phyloP scores from a whole-genome alignment of 2,888 invertebrate species.

The Bhutanitis thaidina region DNA sequence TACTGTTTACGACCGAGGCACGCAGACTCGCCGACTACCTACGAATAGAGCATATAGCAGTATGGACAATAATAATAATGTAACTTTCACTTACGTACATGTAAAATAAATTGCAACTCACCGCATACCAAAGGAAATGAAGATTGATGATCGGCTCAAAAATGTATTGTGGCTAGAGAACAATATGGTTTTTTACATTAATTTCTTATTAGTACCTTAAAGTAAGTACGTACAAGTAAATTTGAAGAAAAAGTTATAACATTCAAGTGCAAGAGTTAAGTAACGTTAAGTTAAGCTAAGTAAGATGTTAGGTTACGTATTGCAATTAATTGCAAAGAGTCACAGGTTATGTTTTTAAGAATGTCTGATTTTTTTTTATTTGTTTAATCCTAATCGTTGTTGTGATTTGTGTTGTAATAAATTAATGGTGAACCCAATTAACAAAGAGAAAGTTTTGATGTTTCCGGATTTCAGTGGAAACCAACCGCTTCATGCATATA shows the following conservation, averaged over 20 bases:
- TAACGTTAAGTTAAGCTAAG: too few relatives aligned
- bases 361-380: conserved; percentile 12
- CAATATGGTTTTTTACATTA: conserved; percentile 24
- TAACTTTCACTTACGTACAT: conserved; percentile 66
- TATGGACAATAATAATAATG: conserved; percentile 50
- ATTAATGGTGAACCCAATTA: conserved; percentile 11
- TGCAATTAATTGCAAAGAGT: conserved; percentile 17
- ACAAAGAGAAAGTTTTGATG: conserved; percentile 7
- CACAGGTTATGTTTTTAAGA: conserved; percentile 18
- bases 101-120: conserved; percentile 65
- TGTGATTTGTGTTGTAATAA: conserved; percentile 14
- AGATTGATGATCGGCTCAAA: conserved; percentile 63
- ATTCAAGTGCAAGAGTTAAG: conserved; percentile 5
- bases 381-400: conserved; percentile 4
- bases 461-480: conserved; percentile 5
- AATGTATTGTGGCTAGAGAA: conserved; percentile 48
- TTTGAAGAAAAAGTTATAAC: not conserved
- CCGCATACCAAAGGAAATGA: conserved; percentile 64
- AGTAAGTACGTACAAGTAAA: not conserved
- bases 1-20: too few relatives aligned
- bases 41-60: conserved; percentile 18
- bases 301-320: conserved; percentile 8
- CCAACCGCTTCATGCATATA: too few relatives aligned
- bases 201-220: not conserved
- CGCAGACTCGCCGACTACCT: too few relatives aligned